These are phyloP conservation scores for Agapornis roseicollis DNA, from an alignment of 2,113 vertebrate genomes.

Conservation along the genomic window DNA sequence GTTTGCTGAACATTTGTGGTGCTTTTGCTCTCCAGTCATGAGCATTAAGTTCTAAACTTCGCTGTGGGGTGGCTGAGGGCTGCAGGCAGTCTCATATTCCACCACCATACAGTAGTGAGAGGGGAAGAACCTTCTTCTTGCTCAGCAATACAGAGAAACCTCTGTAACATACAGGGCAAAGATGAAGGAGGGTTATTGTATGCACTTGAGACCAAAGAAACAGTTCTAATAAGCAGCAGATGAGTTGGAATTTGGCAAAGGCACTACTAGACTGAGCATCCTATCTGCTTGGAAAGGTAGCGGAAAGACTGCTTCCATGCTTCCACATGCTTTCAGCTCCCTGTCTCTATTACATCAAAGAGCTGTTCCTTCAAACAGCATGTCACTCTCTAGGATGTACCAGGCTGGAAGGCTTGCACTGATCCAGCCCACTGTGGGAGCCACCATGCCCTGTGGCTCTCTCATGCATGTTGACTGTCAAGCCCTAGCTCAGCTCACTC, in stretches of 20 bases:
- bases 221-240: neutral
- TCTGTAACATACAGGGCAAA: neutral
- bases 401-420: neutral
- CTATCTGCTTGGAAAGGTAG: neutral
- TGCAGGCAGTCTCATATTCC: neutral
- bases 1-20: neutral
- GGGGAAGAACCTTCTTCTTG: neutral
- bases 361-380: neutral
- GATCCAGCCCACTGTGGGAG: neutral
- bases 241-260: neutral
- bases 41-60: neutral
- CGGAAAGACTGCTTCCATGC: neutral
- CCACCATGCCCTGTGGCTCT: neutral
- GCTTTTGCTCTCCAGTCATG: neutral
- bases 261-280: neutral
- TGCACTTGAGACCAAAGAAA: neutral
- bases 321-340: neutral
- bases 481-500: neutral
- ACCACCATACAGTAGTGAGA: neutral
- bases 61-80: neutral
- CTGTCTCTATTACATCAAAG: neutral
- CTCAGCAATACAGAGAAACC: neutral
- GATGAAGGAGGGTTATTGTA: neutral
- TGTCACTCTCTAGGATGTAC: neutral
- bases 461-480: neutral